Evolutionary conservation across 2,797 vertebrate genomes (phyloP), one percentile per base, ranked within the genome.

Genomic region (Tiaroga cobitis): DNA sequence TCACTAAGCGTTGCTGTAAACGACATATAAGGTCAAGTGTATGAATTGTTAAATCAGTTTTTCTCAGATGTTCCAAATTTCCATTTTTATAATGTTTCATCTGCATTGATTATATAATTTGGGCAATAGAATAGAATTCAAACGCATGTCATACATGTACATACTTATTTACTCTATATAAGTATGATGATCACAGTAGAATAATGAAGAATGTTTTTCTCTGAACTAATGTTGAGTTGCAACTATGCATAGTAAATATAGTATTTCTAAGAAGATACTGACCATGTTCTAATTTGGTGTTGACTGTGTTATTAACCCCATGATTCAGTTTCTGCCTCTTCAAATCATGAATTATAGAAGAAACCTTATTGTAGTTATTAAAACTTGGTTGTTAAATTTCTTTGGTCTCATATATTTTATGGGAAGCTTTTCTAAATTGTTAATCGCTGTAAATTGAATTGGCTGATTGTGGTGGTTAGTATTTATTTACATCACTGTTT

Each of bases 141-240:
- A 41, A 61, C 1, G 5, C 76, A 29, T 80, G 63, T 15, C 15
- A 69, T 54, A 37, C 65, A 54, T 81, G 65, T 56, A n/a, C 46
- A 37, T 70, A 69, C 32, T 69, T 61, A 41, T 81, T 54, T 70
- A 21, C 54, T 37, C 16, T 81, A 21, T 70, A 29, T 21, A 56
- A 32, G 16, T 81, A 56, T 72, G 49, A 56, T 56, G 49, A 56
- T 56, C 16, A 37, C 16, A 39, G 24, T 21, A 13, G 21, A 82
- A 21, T 61, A 61, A 73, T 43, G 7, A 59, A 61, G 24, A 41
- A 49, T 75, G 75, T 65, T 74, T 82, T 46, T 11, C 26, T 75
- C 81, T 49, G 19, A 29, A 49, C 39, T 73, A 61, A 61, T 61
- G 19, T 43, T 72, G 34, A 73, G 3, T 70, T 54, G 21, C 37